Evolutionary conservation across 2,113 vertebrate genomes (phyloP), one percentile per base, ranked within the genome.

Genomic region (Phrynocephalus versicolor): DNA sequence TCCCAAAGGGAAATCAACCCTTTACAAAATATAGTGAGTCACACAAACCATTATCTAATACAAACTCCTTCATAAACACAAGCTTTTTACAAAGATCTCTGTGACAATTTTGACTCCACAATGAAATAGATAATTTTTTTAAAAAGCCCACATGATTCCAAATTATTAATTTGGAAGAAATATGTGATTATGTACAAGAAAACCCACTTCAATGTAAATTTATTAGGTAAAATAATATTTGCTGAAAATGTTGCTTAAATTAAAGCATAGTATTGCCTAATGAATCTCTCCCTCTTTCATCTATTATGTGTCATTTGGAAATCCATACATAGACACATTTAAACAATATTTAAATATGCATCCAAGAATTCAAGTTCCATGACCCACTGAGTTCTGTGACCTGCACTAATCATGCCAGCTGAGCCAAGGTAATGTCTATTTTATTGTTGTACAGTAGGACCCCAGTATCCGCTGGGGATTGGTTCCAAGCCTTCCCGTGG

Each of bases 1-100:
- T 95, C 95, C 96, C 94, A 88, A 83, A 25, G 91, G 94, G 94
- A 91, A 93, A 93, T 81, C 80, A 88, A 83, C 76, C 83, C 89
- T 92, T 87, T 85, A 89, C 87, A 84, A 82, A 89, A 91, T 93
- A 91, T 92, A 90, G 91, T 87, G 84, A 85, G 71, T 86, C 85
- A 93, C 91, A 91, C 93, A 91, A 88, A 89, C 89, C 79, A 82
- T 93, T 90, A 84, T 89, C 88, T 85, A 88, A 88, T 88, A 85
- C 93, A 92, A 85, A 89, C 75, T 92, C 87, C 89, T 87, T 77
- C 70, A 93, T 57, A 84, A 94, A 92, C 87, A 83, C 2, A 77
- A 85, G 85, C 72, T 86, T 90, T 94, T 91, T 71, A 89, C 89
- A 89, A 81, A 93, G 81, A 71, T 88, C 41, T 76, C 76, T 79